Base-by-base conservation (phyloP, 2,113 vertebrate genomes). In the Xiphias gladius region DNA sequence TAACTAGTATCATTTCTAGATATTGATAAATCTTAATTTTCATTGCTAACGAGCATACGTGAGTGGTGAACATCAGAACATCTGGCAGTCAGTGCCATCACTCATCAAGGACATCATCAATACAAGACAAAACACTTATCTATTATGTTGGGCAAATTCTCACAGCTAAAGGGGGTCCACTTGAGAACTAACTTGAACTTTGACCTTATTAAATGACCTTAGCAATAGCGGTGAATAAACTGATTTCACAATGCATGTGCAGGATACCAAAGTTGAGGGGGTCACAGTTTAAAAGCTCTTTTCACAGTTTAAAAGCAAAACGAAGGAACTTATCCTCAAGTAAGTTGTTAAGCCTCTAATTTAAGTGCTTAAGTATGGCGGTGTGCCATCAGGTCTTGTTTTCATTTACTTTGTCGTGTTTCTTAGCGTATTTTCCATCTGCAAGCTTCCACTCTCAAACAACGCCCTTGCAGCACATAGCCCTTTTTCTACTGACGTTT, bases 171-270 rank as follows among this genome's bases (percentile, higher is more conserved):
- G 77, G 77, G 88, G 88, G 74, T 89, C 77, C 37, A 81, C 63
- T 84, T 87, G 82, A 90, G 72, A 82, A 59, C 85, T 57, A 82
- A 83, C 87, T 90, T 93, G 88, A 91, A 76, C 92, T 74, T 5
- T 92, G 90, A 91, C 91, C 91, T 70, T 1, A 17, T 30, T 20
- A 54, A 78, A 79, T 80, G 83, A 84, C 89, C 86, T 73, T 2
- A 52, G 76, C 46, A 58, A 58, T 76, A 4, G 39, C 0, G 48
- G 52, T 90, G 85, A 88, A 91, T 84, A 79, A 63, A 69, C 13
- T 20, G 19, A 46, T 70, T 71, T 68, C 52, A 89, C 83, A 90
- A 88, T 85, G 84, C 81, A 64, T 76, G 64, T 76, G n/a, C 46
- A 30, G 73, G 65, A 93, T 92, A 80, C 91, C 88, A 86, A 2